Conservation (phyloP, 2,797 vertebrate genomes). For the Valencia hispanica region DNA sequence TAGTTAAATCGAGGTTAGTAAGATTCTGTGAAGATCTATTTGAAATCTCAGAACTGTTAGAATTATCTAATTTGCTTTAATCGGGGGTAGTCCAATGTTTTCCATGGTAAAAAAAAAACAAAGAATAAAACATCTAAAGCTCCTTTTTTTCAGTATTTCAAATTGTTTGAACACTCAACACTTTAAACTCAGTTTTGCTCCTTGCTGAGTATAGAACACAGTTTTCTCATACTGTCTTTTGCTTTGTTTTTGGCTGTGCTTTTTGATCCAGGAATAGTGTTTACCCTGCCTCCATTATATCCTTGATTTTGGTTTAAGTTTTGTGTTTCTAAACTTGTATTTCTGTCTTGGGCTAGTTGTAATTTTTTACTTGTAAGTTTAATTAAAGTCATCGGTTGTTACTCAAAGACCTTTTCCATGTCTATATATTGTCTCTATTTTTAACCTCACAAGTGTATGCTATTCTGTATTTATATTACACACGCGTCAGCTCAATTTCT, state of each 20-base stretch:
- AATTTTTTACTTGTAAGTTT: background rate
- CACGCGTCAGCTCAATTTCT: too few relatives aligned
- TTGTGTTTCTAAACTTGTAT: background rate
- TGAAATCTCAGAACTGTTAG: background rate
- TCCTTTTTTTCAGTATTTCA: background rate
- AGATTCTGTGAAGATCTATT: background rate
- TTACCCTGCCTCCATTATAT: background rate
- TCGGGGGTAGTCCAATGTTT: background rate
- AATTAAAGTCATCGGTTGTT: slow-evolving; percentile 18
- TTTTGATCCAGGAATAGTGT: background rate
- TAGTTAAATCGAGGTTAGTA: background rate
- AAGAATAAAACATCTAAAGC: too few relatives aligned
- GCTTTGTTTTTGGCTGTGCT: background rate
- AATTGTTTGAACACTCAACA: background rate
- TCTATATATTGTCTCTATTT: too few relatives aligned
- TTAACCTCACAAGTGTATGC: too few relatives aligned
- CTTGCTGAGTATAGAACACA: background rate
- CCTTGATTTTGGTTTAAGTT: background rate
- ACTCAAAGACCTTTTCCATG: slow-evolving; percentile 28
- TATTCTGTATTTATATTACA: too few relatives aligned
- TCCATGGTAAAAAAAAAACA: background rate
- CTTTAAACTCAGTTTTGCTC: background rate
- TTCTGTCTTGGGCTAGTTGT: background rate
- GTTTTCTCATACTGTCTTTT: background rate
- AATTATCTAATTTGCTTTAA: background rate